phyloP scores from a whole-genome alignment of 2,888 invertebrate species.

The Trisateles emortualis region DNA sequence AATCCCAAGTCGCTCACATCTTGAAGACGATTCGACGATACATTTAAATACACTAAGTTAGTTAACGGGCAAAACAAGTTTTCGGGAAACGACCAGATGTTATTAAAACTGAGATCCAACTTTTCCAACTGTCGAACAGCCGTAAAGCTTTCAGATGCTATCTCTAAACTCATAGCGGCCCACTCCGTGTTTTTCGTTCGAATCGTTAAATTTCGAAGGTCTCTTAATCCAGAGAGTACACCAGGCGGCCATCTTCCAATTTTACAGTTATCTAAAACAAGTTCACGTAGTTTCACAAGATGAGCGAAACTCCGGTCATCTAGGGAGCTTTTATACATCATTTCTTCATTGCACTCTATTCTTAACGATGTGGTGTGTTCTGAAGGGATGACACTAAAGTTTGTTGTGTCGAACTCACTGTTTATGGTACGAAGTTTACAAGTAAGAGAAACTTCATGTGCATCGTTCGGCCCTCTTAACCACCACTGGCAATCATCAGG shows the following conservation, averaged over 20 bases:
- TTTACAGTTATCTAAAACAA: constrained; percentile 95
- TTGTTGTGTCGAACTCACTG: constrained; percentile 95
- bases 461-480: constrained; percentile 87
- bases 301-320: constrained; percentile 93
- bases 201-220: constrained; percentile 94
- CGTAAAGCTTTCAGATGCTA: constrained; percentile 92
- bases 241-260: constrained; percentile 93
- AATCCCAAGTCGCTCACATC: constrained; percentile 95
- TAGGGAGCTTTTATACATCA: constrained; percentile 92
- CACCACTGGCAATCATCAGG: constrained; percentile 95
- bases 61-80: constrained; percentile 94
- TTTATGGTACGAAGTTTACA: constrained; percentile 94
- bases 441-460: constrained; percentile 91
- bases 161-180: constrained; percentile 94
- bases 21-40: constrained; percentile 95
- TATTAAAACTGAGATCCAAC: constrained; percentile 94
- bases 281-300: constrained; percentile 92
- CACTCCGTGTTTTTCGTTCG: constrained; percentile 94
- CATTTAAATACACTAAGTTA: constrained; percentile 93
- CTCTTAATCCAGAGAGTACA: constrained; percentile 92
- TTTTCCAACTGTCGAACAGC: constrained; percentile 93
- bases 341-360: constrained; percentile 93
- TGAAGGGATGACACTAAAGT: constrained; percentile 94
- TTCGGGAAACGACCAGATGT: constrained; percentile 96
- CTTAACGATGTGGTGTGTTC: constrained; percentile 93